Evolutionary conservation across 2,797 vertebrate species (phyloP).

Genomic region (Clarias laeviceps): DNA sequence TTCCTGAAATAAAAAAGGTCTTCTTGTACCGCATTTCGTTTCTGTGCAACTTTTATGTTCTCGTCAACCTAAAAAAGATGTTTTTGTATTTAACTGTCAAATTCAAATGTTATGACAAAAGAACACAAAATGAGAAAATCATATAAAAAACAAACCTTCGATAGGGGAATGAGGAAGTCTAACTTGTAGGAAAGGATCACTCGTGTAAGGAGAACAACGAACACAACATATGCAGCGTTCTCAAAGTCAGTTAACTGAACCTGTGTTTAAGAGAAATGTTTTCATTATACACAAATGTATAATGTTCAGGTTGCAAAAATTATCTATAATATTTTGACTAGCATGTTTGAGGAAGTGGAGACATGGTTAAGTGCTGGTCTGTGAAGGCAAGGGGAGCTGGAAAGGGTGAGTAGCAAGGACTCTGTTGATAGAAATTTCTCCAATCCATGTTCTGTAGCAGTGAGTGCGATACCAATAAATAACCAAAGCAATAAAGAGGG

Average conservation of each 20-base stretch:
- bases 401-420: no score
- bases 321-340: no score
- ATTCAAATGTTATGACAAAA: no score
- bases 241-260: constrained; percentile 98
- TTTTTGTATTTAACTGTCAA: not conserved
- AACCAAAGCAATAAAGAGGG: no score
- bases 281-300: not conserved
- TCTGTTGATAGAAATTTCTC: no score
- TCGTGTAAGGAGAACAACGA: constrained; percentile 94
- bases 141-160: constrained; percentile 77
- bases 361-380: no score
- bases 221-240: constrained; percentile 98
- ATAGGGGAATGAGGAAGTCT: constrained; percentile 95
- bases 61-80: constrained; percentile 86
- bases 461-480: no score
- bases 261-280: constrained; percentile 66
- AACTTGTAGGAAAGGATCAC: constrained; percentile 97
- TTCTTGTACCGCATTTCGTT: constrained; percentile 88
- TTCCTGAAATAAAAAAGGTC: constrained; percentile 96
- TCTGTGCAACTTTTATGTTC: constrained; percentile 96
- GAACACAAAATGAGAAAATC: not conserved
- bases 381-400: no score
- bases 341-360: no score
- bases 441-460: no score
- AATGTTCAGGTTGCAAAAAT: no score